Evolutionary conservation across 2,113 vertebrate genomes (phyloP).

Genomic region (Microcebus jonahi): DNA sequence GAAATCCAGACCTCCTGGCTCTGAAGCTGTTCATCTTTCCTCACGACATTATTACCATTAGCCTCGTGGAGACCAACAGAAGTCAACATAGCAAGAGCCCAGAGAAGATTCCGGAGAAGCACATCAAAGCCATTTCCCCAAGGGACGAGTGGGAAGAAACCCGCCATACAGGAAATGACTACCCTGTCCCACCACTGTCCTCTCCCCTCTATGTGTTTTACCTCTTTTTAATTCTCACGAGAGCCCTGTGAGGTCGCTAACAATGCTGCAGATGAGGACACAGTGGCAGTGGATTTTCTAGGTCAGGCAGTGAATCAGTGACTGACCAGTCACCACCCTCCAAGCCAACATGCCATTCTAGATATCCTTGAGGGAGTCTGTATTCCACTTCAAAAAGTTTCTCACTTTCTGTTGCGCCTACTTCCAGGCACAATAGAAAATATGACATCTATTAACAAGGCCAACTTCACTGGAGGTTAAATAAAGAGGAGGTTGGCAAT

Average conservation of each 20-base stretch:
- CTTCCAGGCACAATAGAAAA: background rate
- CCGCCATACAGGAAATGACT: background rate
- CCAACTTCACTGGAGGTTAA: background rate
- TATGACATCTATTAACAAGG: background rate
- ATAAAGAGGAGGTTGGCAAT: background rate
- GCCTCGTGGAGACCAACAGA: constrained; percentile 42
- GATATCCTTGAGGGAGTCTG: background rate
- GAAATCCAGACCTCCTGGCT: constrained; percentile 70
- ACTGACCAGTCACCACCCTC: background rate
- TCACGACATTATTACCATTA: constrained; percentile 33
- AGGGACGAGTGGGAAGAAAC: background rate
- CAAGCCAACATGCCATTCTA: background rate
- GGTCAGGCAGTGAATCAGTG: background rate
- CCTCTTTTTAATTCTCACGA: background rate
- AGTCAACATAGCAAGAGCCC: background rate
- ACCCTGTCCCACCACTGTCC: background rate
- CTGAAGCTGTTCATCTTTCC: constrained; percentile 51
- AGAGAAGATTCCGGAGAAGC: background rate
- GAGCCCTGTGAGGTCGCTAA: background rate
- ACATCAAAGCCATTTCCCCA: background rate
- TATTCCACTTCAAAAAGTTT: background rate
- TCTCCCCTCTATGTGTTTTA: background rate
- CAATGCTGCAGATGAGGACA: background rate
- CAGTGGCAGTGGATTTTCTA: background rate
- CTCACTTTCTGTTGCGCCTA: background rate